phyloP scores from a whole-genome alignment of 2,797 vertebrate species.

The Microctenopoma stevenorrisi region DNA sequence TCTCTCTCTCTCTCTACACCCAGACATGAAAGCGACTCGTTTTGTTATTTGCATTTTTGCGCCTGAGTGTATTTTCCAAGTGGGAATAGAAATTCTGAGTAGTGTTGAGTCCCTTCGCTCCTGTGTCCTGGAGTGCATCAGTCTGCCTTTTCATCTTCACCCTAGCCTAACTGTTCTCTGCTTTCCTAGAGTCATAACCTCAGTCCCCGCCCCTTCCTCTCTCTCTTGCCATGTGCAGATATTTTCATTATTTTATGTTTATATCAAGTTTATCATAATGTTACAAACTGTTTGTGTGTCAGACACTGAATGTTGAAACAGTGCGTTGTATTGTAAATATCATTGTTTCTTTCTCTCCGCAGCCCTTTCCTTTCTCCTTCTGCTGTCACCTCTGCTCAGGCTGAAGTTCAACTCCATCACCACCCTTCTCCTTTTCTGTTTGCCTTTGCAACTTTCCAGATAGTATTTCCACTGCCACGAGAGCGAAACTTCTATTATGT shows the following conservation, averaged over 20 bases:
- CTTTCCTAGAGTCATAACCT: conserved; percentile 48
- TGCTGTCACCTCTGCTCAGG: conserved; percentile 18
- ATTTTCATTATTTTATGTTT: conserved; percentile 8
- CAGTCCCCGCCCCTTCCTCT: conserved; percentile 16
- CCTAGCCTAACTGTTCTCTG: conserved; percentile 49
- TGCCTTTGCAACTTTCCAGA: conserved; percentile 48
- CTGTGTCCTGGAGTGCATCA: conserved; percentile 77
- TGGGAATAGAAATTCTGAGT: conserved; percentile 77
- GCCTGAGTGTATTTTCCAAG: conserved; percentile 77
- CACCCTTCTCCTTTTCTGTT: conserved; percentile 26
- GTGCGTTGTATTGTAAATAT: conserved; percentile 2
- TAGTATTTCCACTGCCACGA: conserved; percentile 45
- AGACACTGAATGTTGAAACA: not conserved
- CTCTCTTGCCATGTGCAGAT: conserved; percentile 11
- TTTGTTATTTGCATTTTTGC: conserved; percentile 80
- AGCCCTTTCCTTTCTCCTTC: conserved; percentile 21
- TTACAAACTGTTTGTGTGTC: not conserved
- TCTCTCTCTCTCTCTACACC: conserved; percentile 41
- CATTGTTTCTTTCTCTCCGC: conserved; percentile 16
- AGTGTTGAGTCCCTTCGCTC: conserved; percentile 67
- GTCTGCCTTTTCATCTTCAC: conserved; percentile 78
- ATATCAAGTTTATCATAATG: not conserved
- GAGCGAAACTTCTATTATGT: conserved; percentile 51
- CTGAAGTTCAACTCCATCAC: conserved; percentile 27
- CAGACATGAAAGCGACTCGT: conserved; percentile 76